These are phyloP conservation scores for Oryzias sinensis DNA, from an alignment of 2,797 vertebrate genomes.

Conservation along the genomic window DNA sequence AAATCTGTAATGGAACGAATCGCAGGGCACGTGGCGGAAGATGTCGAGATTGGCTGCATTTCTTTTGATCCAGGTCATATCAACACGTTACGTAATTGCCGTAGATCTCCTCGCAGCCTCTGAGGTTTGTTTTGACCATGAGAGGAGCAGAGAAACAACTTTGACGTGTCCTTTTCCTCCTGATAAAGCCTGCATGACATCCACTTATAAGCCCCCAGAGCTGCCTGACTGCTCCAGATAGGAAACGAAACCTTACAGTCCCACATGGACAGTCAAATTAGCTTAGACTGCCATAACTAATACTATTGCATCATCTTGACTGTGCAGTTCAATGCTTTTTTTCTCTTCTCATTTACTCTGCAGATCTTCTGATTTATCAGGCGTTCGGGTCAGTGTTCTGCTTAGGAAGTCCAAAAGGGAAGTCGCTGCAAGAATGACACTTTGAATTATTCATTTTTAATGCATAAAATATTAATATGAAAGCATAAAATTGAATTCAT, in stretches of 20 bases:
- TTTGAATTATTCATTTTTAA: too few relatives aligned
- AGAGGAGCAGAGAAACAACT: constrained; percentile 28
- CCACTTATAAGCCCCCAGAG: constrained; percentile 13
- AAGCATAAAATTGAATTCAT: too few relatives aligned
- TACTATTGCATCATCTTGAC: constrained; percentile 1
- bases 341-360: constrained; percentile 29
- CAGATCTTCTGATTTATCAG: too few relatives aligned
- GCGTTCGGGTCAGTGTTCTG: too few relatives aligned
- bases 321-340: not conserved
- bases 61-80: constrained; percentile 45
- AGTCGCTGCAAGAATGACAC: too few relatives aligned
- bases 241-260: constrained; percentile 10
- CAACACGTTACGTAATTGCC: constrained; percentile 54
- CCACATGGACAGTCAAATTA: constrained; percentile 14
- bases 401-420: too few relatives aligned
- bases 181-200: constrained; percentile 31
- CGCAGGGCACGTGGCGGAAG: constrained; percentile 30
- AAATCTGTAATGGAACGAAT: constrained; percentile 53
- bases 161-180: constrained; percentile 25
- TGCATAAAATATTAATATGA: too few relatives aligned
- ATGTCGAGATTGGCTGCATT: constrained; percentile 31
- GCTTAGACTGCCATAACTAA: constrained; percentile 12
- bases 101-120: constrained; percentile 18
- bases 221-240: constrained; percentile 14
- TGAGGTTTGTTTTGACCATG: constrained; percentile 18